Conservation (phyloP, 2,797 vertebrate species). For the Remorina albescens region DNA sequence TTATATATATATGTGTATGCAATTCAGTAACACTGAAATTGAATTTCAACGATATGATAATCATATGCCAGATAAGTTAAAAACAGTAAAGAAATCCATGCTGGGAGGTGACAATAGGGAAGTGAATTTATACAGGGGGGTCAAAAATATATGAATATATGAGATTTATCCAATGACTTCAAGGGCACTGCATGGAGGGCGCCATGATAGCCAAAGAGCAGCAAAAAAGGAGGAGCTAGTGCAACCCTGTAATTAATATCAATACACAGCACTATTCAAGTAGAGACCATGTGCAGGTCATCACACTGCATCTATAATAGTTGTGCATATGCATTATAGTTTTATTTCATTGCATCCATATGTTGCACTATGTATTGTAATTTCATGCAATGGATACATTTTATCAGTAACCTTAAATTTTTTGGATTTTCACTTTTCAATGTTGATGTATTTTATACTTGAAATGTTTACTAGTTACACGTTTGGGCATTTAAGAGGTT, state of each 20-base stretch:
- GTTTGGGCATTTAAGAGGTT: too few species aligned
- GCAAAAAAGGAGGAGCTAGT: neutral
- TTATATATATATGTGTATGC: too few species aligned
- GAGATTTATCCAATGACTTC: conserved; percentile 50
- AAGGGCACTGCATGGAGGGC: conserved; percentile 46
- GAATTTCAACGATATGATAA: conserved; percentile 8
- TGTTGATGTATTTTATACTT: too few species aligned
- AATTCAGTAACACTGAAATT: neutral
- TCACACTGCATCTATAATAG: conserved; percentile 4
- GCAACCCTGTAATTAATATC: conserved; percentile 36
- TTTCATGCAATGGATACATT: neutral
- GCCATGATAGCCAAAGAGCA: conserved; percentile 54
- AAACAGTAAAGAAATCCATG: conserved; percentile 30
- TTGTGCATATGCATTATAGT: neutral
- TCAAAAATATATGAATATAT: conserved; percentile 25
- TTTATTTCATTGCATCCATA: neutral
- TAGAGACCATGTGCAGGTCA: neutral
- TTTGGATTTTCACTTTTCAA: too few species aligned
- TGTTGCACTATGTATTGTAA: neutral
- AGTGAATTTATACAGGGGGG: conserved; percentile 15
- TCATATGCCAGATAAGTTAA: conserved; percentile 9
- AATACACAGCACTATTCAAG: conserved; percentile 4
- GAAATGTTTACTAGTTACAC: too few species aligned
- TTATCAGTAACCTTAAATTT: neutral
- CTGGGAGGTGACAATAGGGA: conserved; percentile 1